Conservation (phyloP, 2,888 invertebrate species). For the Blastobasis lacticolella region DNA sequence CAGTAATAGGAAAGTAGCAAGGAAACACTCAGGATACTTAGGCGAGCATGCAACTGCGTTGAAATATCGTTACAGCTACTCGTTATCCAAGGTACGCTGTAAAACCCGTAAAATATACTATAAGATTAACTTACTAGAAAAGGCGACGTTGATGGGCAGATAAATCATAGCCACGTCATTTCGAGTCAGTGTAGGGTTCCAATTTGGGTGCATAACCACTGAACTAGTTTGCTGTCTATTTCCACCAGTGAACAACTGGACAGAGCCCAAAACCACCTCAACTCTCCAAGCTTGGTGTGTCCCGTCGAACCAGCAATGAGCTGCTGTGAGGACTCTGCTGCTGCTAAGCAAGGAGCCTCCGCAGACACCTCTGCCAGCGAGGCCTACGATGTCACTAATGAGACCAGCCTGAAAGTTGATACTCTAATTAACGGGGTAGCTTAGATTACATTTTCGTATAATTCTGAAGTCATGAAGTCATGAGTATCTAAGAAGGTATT, state of each 20-base stretch:
- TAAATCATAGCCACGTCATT: constrained; percentile 42
- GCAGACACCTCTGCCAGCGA: constrained; percentile 29
- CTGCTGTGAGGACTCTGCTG: constrained; percentile 36
- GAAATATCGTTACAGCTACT: too few species aligned
- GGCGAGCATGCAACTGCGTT: too few species aligned
- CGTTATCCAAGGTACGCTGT: too few species aligned
- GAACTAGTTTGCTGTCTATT: constrained; percentile 26
- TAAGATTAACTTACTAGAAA: constrained; percentile 34
- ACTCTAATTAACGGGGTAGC: background rate
- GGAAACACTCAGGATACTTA: too few species aligned
- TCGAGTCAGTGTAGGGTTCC: constrained; percentile 28
- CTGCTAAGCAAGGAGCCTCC: constrained; percentile 35
- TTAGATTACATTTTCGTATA: too few species aligned
- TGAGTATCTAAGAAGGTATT: too few species aligned
- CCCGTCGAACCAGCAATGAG: constrained; percentile 56
- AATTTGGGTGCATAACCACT: constrained; percentile 31
- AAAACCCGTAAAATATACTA: too few species aligned
- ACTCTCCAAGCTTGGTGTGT: constrained; percentile 32
- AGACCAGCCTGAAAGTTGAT: constrained; percentile 19
- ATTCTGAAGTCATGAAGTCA: too few species aligned
- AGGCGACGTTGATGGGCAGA: constrained; percentile 20
- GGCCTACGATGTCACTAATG: constrained; percentile 16
- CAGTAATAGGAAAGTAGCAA: too few species aligned
- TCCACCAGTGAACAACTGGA: constrained; percentile 32
- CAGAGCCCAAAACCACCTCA: constrained; percentile 38